Percentiles rank a stretch among this genome's conserved stretches.
Evolutionary conservation across 2,113 vertebrate genomes (phyloP).

Genomic region (Dromiciops gliroides): DNA sequence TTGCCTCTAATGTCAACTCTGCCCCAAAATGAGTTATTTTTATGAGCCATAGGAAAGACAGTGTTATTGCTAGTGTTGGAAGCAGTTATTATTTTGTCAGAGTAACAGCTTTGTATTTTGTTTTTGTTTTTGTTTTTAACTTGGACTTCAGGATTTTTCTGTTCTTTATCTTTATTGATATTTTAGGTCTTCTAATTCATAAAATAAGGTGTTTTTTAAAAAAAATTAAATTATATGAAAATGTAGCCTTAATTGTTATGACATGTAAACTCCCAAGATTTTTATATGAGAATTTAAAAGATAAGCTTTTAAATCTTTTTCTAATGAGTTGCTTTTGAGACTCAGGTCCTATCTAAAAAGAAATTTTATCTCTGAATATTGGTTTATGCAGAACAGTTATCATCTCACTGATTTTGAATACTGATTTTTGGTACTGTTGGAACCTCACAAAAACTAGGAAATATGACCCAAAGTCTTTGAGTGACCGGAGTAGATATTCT

Average conservation of each 20-base stretch:
- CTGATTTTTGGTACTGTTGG: background rate
- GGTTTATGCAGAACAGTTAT: background rate
- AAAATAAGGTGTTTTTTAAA: background rate
- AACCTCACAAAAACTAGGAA: background rate
- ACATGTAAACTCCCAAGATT: background rate
- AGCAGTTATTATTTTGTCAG: background rate
- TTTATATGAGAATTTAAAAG: background rate
- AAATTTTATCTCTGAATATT: too few species aligned
- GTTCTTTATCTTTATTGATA: background rate
- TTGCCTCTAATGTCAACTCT: background rate
- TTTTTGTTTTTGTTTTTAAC: too few species aligned
- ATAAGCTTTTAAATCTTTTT: background rate
- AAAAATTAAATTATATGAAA: background rate
- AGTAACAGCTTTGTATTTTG: background rate
- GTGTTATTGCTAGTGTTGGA: constrained; percentile 1
- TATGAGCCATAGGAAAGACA: background rate
- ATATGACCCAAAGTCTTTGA: background rate
- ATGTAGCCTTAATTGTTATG: background rate
- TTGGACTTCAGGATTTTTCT: background rate
- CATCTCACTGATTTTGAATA: background rate
- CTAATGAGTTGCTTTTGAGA: background rate
- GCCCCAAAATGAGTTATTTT: background rate
- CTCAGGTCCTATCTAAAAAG: background rate
- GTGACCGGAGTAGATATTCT: background rate
- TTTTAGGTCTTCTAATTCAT: background rate